Base-by-base conservation (phyloP, 2,888 invertebrate genomes). In the Cantharis rustica region DNA sequence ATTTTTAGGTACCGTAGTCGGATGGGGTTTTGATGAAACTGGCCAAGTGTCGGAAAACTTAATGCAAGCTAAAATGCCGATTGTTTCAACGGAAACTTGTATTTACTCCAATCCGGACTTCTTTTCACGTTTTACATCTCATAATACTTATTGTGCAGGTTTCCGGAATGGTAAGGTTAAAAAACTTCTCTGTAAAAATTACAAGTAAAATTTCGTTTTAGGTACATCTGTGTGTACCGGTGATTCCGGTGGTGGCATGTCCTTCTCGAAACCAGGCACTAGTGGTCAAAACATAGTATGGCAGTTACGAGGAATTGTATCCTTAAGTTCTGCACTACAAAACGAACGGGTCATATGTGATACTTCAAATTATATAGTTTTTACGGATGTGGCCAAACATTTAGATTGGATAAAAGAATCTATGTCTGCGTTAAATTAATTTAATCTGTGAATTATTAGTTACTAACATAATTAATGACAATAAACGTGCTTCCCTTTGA, bases 401-500 rank as follows among this genome's bases (percentile, higher is more conserved):
- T 83, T 90, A 76, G 88, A 89, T 10, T 92, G 91, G 91, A 89
- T 79, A 16, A 64, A 61, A 9, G 31, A 64, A 11, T 47, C 62
- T 16, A 27, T 92, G 84, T 16, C 1, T 27, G 0, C 17, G 27
- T 27, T 75, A 71, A 62, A 20, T n/a, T 20, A 68, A 26, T 69
- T 31, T 15, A 61, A 69, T 16, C 27, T 31, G 13, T 61, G 31
- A 47, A 72, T 47, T n/a, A 13, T 31, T 13, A 2, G 26, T 10
- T 27, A 64, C 20, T 64, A 20, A 64, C n/a, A 64, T 27, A 9
- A 68, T 88, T 89, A 95, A 88, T 96, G 95, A 13, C 92, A 89
- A 27, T 95, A 87, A 11, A 92, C 91, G 87, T 91, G 91, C 88
- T 91, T 90, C 76, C 95, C 95, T 88, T 94, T 95, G 2, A 96